Conservation (phyloP, 1,140 invertebrate species). For the Euura saliciscinereae region DNA sequence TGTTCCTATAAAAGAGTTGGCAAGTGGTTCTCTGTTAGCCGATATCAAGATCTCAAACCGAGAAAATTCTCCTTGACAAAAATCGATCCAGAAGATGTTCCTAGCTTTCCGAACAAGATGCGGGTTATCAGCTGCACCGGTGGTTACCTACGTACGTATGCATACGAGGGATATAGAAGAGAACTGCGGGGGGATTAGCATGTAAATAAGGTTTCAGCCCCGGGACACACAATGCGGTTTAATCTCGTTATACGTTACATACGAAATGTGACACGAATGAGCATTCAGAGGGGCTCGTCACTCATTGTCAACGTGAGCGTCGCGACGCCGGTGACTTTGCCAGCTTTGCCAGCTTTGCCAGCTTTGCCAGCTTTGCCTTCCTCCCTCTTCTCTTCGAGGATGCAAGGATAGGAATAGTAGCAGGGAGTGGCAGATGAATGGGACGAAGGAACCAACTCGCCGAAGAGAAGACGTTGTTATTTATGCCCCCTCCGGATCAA, state of each 20-base stretch:
- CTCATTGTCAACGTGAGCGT: neutral
- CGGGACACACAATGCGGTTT: slow-evolving; percentile 11
- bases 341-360: too few relatives aligned
- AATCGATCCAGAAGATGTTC: too few relatives aligned
- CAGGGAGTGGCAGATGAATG: neutral
- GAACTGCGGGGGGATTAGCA: slow-evolving; percentile 13
- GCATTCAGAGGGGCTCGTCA: slow-evolving; percentile 9
- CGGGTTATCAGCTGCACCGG: too few relatives aligned
- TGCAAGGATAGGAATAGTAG: neutral
- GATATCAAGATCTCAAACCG: slow-evolving; percentile 42
- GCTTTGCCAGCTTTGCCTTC: neutral
- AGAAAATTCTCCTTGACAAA: too few relatives aligned
- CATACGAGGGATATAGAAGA: too few relatives aligned
- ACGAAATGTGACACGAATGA: slow-evolving; percentile 13
- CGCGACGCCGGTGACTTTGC: neutral
- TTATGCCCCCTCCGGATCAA: neutral
- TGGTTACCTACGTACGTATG: neutral
- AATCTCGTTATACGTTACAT: slow-evolving; percentile 15
- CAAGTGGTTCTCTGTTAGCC: slow-evolving; percentile 39
- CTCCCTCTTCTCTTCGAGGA: neutral
- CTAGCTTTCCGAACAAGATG: too few relatives aligned
- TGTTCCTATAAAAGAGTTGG: slow-evolving; percentile 51
- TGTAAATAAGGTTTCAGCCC: slow-evolving; percentile 14
- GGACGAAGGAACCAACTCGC: neutral
- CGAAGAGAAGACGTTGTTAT: neutral